phyloP scores from a whole-genome alignment of 2,797 vertebrate genomes.

The Sebastiscus tertius region DNA sequence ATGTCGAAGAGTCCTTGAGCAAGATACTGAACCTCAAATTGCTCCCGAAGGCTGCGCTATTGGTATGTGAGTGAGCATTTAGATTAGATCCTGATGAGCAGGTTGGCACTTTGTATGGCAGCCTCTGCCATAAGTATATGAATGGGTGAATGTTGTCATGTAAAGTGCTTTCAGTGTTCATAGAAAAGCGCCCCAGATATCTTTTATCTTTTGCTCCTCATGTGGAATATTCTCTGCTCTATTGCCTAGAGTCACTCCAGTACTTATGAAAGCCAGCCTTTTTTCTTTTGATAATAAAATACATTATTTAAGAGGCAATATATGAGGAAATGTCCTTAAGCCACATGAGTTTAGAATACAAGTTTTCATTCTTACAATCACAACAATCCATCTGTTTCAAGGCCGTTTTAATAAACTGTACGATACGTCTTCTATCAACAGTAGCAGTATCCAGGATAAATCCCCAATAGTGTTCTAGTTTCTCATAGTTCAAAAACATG shows the following conservation, averaged over 20 bases:
- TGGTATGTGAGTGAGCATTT: rapidly evolving
- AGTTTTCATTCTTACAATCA: not conserved
- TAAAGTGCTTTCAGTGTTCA: no score
- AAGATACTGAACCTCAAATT: no score
- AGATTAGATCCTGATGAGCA: no score
- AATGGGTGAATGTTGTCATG: no score
- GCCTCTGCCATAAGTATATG: no score
- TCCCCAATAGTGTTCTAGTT: not conserved
- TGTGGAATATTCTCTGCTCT: not conserved
- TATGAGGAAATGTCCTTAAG: not conserved
- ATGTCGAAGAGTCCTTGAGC: no score
- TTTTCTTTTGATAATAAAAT: slow-evolving; percentile 9
- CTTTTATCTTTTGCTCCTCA: not conserved
- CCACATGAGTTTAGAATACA: not conserved
- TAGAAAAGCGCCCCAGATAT: not conserved
- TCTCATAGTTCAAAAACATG: not conserved
- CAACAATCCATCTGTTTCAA: not conserved
- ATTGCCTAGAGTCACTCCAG: not conserved
- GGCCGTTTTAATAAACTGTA: not conserved
- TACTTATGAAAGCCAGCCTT: not conserved
- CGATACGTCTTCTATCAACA: not conserved
- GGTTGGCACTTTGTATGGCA: no score
- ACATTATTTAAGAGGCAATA: not conserved
- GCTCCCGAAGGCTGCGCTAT: no score
- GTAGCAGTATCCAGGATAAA: not conserved